Percentiles rank a stretch among this genome's conserved stretches.
These are phyloP conservation scores for Connochaetes taurinus DNA, from an alignment of 2,113 vertebrate species.

Conservation along the genomic window DNA sequence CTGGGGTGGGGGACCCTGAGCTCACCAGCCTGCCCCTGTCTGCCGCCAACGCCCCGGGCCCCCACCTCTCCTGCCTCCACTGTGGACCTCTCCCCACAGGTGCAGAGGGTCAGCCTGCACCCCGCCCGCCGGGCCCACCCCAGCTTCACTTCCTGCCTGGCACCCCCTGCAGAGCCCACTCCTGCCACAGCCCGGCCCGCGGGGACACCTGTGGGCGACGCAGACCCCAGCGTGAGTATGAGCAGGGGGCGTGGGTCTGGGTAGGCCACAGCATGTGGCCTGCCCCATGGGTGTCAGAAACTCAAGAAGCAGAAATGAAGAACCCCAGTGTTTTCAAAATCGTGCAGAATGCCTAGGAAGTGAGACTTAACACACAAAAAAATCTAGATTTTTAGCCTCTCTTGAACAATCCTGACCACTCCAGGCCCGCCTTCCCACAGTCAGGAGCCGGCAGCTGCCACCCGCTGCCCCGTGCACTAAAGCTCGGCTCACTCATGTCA, in stretches of 20 bases:
- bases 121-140: conserved; percentile 73
- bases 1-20: not conserved
- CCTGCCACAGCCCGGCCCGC: accelerated
- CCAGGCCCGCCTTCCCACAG: not conserved
- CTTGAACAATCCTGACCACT: not conserved
- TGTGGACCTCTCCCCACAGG: conserved; percentile 74
- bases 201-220: accelerated
- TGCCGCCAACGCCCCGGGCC: conserved; percentile 57
- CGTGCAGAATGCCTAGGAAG: not conserved
- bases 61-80: not conserved
- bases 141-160: conserved; percentile 69
- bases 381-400: not conserved
- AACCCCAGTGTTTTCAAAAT: not conserved
- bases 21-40: not conserved
- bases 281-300: not conserved
- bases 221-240: conserved; percentile 74
- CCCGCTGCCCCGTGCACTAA: not conserved
- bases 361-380: not conserved
- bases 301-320: not conserved
- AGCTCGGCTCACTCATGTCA: not conserved
- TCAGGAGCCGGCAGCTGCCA: not conserved
- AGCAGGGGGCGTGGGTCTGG: not conserved
- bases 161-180: not conserved
- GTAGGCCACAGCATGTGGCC: not conserved
- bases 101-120: conserved; percentile 87